Base-by-base conservation (phyloP, 2,113 vertebrate genomes). In the Ardeotis arabs region DNA sequence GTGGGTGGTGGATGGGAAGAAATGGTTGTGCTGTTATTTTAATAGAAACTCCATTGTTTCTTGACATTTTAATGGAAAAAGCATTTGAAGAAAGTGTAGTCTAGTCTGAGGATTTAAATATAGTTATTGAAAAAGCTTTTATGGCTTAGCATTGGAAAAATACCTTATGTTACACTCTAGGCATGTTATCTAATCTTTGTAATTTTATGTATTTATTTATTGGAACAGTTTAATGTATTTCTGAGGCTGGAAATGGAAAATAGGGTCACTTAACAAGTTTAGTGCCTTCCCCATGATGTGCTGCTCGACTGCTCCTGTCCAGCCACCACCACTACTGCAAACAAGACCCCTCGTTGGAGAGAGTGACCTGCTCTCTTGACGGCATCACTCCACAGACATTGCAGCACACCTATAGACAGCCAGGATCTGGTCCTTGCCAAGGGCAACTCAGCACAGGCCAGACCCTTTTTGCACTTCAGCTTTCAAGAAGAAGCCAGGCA, bases 51-150 rank as follows among this genome's bases (percentile, higher is more conserved):
- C 70, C 16, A 31, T 77, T 28, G 89, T 81, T 89, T 81, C 50
- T 41, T 74, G 73, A 60, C 29, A 67, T 84, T 93, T 94, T 62
- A 25, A 90, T 31, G 62, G 39, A 90, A 93, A 95, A 69, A 67
- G 41, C 25, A 56, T 66, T 85, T 90, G 56, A 91, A 95, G 89
- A 96, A 93, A 96, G 91, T 25, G 10, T 28, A 93, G 31, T 80
- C 82, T 93, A 81, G 52, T 67, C 85, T 86, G 78, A 89, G 22
- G 59, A 79, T 84, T 97, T 94, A 87, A 72, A 84, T 74, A 56
- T 10, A 17, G 28, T 52, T 94, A 84, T 55, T 89, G 29, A 94
- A 35, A 72, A 93, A 60, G 35, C 17, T 91, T 92, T 91, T 82
- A 56, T 64, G 56, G 12, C 13, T 35, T 23, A 41, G 4, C 52